These are phyloP conservation scores for Ptychodera flava DNA, from an alignment of 35 echinoderm and acorn worm genomes.

Conservation along the genomic window DNA sequence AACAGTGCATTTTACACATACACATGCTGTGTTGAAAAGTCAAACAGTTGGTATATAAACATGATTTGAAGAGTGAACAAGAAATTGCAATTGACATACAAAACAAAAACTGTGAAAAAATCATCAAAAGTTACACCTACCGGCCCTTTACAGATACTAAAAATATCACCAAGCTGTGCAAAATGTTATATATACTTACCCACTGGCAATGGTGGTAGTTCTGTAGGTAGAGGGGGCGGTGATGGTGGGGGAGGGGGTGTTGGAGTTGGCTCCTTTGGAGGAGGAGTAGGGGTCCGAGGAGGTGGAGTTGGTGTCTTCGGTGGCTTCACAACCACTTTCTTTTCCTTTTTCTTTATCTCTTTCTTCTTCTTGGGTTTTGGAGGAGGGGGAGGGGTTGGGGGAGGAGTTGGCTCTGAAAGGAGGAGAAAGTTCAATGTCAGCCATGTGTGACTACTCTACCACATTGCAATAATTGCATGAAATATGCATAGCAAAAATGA, in stretches of 20 bases:
- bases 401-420: constrained; percentile 10
- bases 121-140: too few species aligned
- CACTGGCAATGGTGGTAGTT: constrained; percentile 17
- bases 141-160: too few species aligned
- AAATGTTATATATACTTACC: too few species aligned
- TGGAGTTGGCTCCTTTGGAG: background rate
- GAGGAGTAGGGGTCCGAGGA: background rate
- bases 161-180: too few species aligned
- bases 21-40: too few species aligned
- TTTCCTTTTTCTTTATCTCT: background rate
- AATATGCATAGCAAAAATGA: background rate
- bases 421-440: background rate
- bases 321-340: background rate
- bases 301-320: background rate
- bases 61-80: too few species aligned
- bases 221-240: background rate
- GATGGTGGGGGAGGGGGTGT: constrained; percentile 19
- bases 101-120: too few species aligned
- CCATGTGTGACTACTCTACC: background rate
- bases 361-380: background rate
- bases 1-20: too few species aligned
- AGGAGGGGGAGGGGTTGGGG: background rate
- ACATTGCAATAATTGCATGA: background rate
- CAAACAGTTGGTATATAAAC: too few species aligned
- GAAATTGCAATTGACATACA: too few species aligned